Base-by-base conservation (phyloP, 2,888 invertebrate species). In the Dyspetes luteomarginatus region DNA sequence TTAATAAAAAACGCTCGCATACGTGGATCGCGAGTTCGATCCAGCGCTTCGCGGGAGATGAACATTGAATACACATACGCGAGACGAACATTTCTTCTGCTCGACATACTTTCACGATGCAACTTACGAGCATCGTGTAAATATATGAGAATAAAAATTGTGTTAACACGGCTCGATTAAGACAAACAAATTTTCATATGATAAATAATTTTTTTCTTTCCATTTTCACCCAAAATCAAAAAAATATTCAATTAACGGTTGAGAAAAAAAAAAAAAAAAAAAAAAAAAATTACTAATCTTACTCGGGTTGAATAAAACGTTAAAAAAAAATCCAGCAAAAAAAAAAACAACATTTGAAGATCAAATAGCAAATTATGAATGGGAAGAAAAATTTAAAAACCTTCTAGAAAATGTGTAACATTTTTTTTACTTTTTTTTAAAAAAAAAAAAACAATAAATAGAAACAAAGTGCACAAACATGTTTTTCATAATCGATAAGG, bases 91-190 rank as follows among this genome's bases (percentile, higher is more conserved):
- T 75, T 81, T 81, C 69, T 81, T 78, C 75, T 69, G 78, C 62
- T 76, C 78, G 83, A 76, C 83, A 83, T 69, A 83, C 83, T 81
- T 83, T 83, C 73, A 28, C 64, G 65, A 52, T 43, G 64, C 72
- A 28, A 76, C 28, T 64, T 64, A 73, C 50, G 22, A 30, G 58
- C 48, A 22, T 60, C 72, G 50, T 58, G 60, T 30, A 56, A 9
- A 64, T 15, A 65, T 50, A 45, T 17, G 43, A 22, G 5, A 43
- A 45, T 12, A 4, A 50, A 30, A 74, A 74, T 74, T 28, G 52
- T 67, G 67, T 76, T 76, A 71, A 72, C 60, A 17, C 56, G 28
- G 26, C 19, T 36, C 45, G 15, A 67, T 45, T 2, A 30, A 55
- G 48, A 26, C 9, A 7, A 2, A 36, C 9, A 9, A 36, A 36